Conservation (phyloP, 2,113 vertebrate genomes). For the Etheostoma cragini region DNA sequence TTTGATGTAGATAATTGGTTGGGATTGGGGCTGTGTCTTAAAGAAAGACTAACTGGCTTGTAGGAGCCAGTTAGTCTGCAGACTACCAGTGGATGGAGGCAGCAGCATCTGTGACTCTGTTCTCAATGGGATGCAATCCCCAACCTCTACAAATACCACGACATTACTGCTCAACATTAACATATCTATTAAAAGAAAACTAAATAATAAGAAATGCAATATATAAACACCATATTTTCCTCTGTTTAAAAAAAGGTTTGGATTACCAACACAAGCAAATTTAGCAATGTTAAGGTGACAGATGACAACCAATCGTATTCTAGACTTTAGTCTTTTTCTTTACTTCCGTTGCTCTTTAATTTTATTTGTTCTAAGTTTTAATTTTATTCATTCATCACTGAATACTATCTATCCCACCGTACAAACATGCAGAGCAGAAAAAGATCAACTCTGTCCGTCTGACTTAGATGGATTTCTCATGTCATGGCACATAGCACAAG, state of each 20-base stretch:
- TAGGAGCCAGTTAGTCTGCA: too few relatives aligned
- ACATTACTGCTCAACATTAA: neutral
- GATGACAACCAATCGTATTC: too few relatives aligned
- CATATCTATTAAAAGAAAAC: neutral
- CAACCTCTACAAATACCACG: neutral
- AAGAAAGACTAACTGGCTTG: too few relatives aligned
- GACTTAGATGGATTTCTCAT: constrained; percentile 8
- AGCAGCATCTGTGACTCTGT: neutral
- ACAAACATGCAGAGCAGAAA: neutral
- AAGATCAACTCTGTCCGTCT: neutral
- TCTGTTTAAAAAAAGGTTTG: neutral
- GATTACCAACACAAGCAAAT: neutral
- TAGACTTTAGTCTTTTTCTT: neutral
- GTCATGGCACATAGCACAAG: constrained; percentile 14
- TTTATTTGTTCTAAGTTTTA: neutral
- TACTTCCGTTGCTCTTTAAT: neutral
- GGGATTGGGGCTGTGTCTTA: too few relatives aligned
- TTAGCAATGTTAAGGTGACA: neutral
- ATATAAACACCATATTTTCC: neutral
- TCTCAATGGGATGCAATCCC: neutral
- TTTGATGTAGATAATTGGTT: too few relatives aligned
- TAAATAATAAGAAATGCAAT: neutral
- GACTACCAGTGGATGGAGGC: constrained; percentile 8
- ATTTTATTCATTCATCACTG: neutral
- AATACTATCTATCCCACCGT: neutral